phyloP scores from a whole-genome alignment of 2,888 invertebrate species.

The Eupithecia abbreviata region DNA sequence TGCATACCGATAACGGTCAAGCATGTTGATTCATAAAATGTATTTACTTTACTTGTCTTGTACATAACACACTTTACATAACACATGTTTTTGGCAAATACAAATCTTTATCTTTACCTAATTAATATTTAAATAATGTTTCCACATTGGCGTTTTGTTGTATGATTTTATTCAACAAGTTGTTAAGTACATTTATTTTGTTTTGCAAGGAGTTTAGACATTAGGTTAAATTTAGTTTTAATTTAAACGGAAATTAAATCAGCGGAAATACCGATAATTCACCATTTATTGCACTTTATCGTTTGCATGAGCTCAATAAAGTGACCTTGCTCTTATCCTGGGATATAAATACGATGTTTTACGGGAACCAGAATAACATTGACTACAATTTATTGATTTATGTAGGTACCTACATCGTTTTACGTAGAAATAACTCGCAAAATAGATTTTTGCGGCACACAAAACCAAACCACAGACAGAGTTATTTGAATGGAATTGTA shows the following conservation, averaged over 20 bases:
- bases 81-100: no score
- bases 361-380: neutral
- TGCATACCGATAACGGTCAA: no score
- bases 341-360: neutral
- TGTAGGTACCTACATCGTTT: neutral
- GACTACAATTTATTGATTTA: neutral
- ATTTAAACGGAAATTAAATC: neutral
- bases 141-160: no score
- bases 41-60: no score
- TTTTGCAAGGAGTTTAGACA: neutral
- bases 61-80: no score
- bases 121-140: no score
- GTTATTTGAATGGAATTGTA: neutral
- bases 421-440: neutral
- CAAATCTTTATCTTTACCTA: no score
- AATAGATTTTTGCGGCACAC: neutral
- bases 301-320: constrained; percentile 12
- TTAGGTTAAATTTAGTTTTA: neutral
- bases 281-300: neutral
- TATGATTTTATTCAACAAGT: no score
- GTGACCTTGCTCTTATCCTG: constrained; percentile 4
- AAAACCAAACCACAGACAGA: neutral
- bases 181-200: no score
- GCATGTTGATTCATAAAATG: no score
- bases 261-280: constrained; percentile 2